Conservation (phyloP, 2,113 vertebrate genomes). For the Micromys minutus region DNA sequence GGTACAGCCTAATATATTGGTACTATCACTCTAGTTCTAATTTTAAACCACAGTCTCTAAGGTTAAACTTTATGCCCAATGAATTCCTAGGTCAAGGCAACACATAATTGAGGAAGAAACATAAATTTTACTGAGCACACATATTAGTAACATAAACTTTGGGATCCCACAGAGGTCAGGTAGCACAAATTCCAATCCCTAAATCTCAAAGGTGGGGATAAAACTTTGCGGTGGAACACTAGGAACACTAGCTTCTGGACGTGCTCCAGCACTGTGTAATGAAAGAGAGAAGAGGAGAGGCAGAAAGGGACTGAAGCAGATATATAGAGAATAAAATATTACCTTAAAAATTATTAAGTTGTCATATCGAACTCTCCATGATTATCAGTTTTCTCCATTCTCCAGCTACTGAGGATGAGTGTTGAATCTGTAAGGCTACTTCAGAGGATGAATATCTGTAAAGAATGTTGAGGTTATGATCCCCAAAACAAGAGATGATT, state of each 20-base stretch:
- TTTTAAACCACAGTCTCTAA: neutral
- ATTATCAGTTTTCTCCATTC: neutral
- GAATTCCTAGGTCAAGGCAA: neutral
- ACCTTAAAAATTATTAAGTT: too few relatives aligned
- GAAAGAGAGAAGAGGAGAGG: neutral
- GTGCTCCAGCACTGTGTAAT: neutral
- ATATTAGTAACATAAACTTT: neutral
- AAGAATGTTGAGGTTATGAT: neutral
- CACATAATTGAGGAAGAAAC: constrained; percentile 2
- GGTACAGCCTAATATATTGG: neutral
- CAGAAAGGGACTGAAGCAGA: neutral
- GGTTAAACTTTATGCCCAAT: neutral
- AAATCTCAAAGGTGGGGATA: neutral
- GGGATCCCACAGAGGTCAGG: neutral
- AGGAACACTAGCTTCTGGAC: neutral
- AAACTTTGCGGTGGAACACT: neutral
- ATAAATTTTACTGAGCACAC: constrained; percentile 4
- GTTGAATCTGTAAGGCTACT: neutral
- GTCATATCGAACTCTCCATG: neutral
- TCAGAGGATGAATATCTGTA: neutral
- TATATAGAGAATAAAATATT: neutral
- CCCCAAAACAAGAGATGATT: neutral
- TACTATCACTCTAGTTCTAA: neutral
- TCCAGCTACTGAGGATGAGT: neutral
- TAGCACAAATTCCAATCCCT: neutral